Conservation (phyloP, 2,888 invertebrate species). For the Synanthedon formicaeformis region DNA sequence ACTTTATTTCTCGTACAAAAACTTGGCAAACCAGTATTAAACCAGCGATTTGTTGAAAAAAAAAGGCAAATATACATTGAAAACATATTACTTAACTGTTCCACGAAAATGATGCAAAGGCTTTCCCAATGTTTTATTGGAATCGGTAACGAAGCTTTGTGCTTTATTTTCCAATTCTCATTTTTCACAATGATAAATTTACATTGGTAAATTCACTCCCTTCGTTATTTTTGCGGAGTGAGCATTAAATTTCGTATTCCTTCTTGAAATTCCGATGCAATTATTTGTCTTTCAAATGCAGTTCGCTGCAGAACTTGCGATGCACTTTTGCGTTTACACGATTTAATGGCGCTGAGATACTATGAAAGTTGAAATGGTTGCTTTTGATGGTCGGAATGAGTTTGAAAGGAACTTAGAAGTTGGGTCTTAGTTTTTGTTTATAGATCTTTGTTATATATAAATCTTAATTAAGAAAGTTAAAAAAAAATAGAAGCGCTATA, state of each 20-base stretch:
- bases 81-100: not conserved
- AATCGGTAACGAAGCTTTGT: not conserved
- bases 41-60: not conserved
- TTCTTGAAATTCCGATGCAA: slow-evolving; percentile 34
- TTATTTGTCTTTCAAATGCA: slow-evolving; percentile 50
- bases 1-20: too few relatives aligned
- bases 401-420: not conserved
- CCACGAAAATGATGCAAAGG: not conserved
- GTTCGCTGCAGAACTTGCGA: slow-evolving; percentile 28
- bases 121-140: not conserved
- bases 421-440: too few relatives aligned
- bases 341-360: slow-evolving; percentile 23
- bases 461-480: too few relatives aligned
- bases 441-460: too few relatives aligned
- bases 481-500: too few relatives aligned
- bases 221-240: slow-evolving; percentile 30
- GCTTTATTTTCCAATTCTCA: slow-evolving; percentile 19
- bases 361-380: slow-evolving; percentile 15
- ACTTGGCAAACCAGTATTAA: too few relatives aligned
- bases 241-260: slow-evolving; percentile 40
- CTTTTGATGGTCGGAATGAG: slow-evolving; percentile 1
- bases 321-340: slow-evolving; percentile 28
- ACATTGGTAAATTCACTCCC: slow-evolving; percentile 2
- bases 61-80: not conserved
- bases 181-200: slow-evolving; percentile 14